Evolutionary conservation across 2,888 invertebrate genomes (phyloP), one percentile per base, ranked within the genome.

Genomic region (Sarcophaga rosellei): DNA sequence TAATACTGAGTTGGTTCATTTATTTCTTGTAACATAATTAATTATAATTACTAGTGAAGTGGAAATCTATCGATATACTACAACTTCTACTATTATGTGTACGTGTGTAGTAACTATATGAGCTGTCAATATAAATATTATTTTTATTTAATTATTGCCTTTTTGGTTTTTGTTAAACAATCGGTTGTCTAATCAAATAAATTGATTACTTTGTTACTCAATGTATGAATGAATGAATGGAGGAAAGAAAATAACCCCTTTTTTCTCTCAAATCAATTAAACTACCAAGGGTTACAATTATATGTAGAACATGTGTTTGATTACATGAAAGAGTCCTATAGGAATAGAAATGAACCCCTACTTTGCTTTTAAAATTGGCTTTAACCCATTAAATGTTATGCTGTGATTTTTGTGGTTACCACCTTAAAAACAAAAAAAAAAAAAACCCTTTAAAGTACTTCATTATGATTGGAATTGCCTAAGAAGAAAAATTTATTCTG

Each of bases 41-140:
- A 78, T 84, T 78, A 86, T n/a, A 78, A 72, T 76, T 75, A 59
- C 73, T 45, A 25, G 53, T 74, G 62, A 17, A 20, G 12, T 23
- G 66, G 57, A 61, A 44, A 44, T 20, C 44, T 68, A 44, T 45
- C 61, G 35, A 45, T 59, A 47, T 53, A n/a, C 70, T 75, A 45
- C 23, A 25, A 5, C n/a, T 23, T 21, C 53, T 53, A n/a, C n/a
- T n/a, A n/a, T n/a, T n/a, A n/a, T n/a, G n/a, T n/a, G n/a, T n/a
- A n/a, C n/a, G n/a, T n/a, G n/a, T n/a, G n/a, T n/a, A 57, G n/a
- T 53, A 62, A 69, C 44, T 76, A 70, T 68, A 11, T 17, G 62
- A 81, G 80, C 88, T 88, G 88, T 88, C 88, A 88, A 84, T 87
- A 80, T 84, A 81, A 87, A 81, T 78, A 88, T 88, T 88, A 88